Conservation (phyloP, 2,113 vertebrate genomes). For the Eretmochelys imbricata region DNA sequence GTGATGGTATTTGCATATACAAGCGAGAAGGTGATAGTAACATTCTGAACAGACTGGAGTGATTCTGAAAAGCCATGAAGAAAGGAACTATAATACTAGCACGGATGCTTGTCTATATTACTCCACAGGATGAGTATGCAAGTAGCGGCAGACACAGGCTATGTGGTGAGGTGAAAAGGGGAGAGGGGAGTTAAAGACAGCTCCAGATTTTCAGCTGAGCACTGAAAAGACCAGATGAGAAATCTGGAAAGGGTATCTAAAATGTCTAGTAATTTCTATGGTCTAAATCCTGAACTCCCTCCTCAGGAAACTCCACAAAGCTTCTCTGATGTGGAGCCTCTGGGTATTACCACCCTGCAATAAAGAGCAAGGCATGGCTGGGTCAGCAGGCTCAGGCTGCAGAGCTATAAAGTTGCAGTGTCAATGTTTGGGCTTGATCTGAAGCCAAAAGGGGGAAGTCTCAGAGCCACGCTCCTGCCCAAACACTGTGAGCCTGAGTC, state of each 20-base stretch:
- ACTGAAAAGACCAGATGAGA: not conserved
- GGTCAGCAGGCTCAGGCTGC: not conserved
- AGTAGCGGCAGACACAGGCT: not conserved
- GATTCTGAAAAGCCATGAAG: fast-evolving
- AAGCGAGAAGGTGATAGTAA: not conserved
- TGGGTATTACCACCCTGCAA: not conserved
- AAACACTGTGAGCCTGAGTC: not conserved
- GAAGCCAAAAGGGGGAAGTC: not conserved
- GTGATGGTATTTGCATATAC: not conserved
- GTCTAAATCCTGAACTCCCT: not conserved
- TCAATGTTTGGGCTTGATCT: not conserved
- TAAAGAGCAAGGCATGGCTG: not conserved
- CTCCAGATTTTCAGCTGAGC: not conserved
- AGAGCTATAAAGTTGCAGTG: not conserved
- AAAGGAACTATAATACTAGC: not conserved
- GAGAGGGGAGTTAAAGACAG: not conserved
- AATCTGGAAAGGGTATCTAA: too few species aligned
- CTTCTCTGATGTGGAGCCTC: not conserved
- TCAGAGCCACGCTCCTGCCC: not conserved
- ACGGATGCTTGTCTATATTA: fast-evolving
- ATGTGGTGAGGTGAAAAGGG: not conserved
- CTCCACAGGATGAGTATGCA: fast-evolving
- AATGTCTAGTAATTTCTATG: too few species aligned
- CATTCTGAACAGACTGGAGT: not conserved
- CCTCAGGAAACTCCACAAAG: not conserved